phyloP scores from a whole-genome alignment of 2,888 invertebrate genomes.

The Nephrocerus scutellatus region DNA sequence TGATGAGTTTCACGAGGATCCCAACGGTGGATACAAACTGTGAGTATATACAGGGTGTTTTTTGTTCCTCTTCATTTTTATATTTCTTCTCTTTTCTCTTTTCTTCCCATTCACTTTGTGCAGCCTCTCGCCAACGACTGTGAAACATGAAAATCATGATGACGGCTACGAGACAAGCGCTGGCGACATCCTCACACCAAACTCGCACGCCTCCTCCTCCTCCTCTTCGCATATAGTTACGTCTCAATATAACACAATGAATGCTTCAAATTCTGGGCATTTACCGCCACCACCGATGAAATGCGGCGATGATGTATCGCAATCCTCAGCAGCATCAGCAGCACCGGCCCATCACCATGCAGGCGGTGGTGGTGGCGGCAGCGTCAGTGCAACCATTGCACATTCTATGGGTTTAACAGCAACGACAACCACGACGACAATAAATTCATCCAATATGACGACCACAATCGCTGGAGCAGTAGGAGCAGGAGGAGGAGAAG shows the following conservation, averaged over 20 bases:
- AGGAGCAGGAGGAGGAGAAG: too few relatives aligned
- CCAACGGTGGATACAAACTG: conserved; percentile 38
- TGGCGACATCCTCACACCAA: conserved; percentile 50
- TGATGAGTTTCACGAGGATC: conserved; percentile 42
- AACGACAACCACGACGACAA: conserved; percentile 17
- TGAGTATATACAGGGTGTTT: conserved; percentile 28
- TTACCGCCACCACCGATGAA: conserved; percentile 21
- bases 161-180: conserved; percentile 86
- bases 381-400: conserved; percentile 9
- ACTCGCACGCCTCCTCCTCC: conserved; percentile 37
- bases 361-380: conserved; percentile 13
- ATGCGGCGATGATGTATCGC: conserved; percentile 24
- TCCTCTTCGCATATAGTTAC: conserved; percentile 39
- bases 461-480: conserved; percentile 1
- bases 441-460: conserved; percentile 7
- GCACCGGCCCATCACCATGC: conserved; percentile 17
- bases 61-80: neutral
- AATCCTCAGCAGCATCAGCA: conserved; percentile 17
- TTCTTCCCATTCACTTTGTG: conserved; percentile 14
- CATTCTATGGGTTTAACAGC: too few relatives aligned
- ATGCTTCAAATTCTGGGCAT: conserved; percentile 29
- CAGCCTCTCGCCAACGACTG: conserved; percentile 38
- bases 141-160: conserved; percentile 67
- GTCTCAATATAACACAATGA: conserved; percentile 29
- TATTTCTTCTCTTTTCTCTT: neutral